Evolutionary conservation across 2,797 vertebrate genomes (phyloP).

Genomic region (Alcedo quadribrachys): DNA sequence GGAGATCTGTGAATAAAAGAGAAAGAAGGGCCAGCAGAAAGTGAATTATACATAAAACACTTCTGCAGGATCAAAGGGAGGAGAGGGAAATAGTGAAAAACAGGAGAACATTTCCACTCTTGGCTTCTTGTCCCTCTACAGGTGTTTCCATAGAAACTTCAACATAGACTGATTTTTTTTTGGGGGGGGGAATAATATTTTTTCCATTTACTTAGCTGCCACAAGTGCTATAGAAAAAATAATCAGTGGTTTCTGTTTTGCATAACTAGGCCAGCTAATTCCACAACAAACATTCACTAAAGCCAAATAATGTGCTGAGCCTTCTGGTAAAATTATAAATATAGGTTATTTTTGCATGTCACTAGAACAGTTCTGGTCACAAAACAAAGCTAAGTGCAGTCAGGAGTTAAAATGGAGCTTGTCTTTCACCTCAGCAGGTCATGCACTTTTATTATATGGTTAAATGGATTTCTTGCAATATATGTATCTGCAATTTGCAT

Average conservation of each 20-base stretch:
- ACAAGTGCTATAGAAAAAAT: not conserved
- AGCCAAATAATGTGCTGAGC: not conserved
- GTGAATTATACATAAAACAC: conserved; percentile 49
- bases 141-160: conserved; percentile 57
- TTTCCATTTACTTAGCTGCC: not conserved
- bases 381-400: not conserved
- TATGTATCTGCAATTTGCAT: not conserved
- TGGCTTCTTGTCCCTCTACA: not conserved
- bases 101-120: not conserved
- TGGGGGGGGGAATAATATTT: not conserved
- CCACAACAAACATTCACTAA: not conserved
- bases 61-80: conserved; percentile 35
- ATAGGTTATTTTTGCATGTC: not conserved
- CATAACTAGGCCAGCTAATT: not conserved
- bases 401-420: not conserved
- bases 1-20: not conserved
- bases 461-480: not conserved
- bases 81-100: not conserved
- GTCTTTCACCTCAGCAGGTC: not conserved
- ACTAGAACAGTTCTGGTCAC: not conserved
- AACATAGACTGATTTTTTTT: not conserved
- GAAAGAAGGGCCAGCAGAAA: not conserved
- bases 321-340: not conserved
- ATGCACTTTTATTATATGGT: not conserved
- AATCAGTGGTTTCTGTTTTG: not conserved